Conservation (phyloP, 1,140 invertebrate species). For the Pseudomyrmex gracilis region DNA sequence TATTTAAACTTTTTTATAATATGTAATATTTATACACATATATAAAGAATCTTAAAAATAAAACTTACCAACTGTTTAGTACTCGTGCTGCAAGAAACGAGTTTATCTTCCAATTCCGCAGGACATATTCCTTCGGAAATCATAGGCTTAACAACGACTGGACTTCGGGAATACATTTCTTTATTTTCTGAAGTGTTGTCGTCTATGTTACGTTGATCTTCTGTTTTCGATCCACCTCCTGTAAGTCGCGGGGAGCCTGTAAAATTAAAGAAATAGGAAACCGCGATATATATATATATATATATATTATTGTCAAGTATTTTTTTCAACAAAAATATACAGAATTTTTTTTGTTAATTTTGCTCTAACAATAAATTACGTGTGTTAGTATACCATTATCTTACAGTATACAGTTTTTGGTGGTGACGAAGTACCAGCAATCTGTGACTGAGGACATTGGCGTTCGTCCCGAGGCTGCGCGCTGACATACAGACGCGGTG, state of each 20-base stretch:
- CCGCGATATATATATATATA: too few species aligned
- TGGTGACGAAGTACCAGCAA: slow-evolving; percentile 44
- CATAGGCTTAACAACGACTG: slow-evolving; percentile 6
- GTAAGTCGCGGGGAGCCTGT: slow-evolving; percentile 72
- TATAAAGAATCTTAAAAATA: not conserved
- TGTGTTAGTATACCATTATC: not conserved
- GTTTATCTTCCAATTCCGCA: slow-evolving; percentile 74
- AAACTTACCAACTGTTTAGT: slow-evolving; percentile 77
- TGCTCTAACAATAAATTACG: not conserved
- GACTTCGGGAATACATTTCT: slow-evolving; percentile 65
- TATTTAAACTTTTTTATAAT: too few species aligned
- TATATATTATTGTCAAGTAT: too few species aligned
- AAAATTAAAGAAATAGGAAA: not conserved
- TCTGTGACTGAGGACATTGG: slow-evolving; percentile 46
- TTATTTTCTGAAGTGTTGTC: slow-evolving; percentile 33
- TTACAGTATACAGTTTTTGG: slow-evolving; percentile 53
- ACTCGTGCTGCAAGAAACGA: slow-evolving; percentile 69
- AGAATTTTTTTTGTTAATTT: too few species aligned
- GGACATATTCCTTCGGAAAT: slow-evolving; percentile 71
- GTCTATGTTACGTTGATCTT: slow-evolving; percentile 26
- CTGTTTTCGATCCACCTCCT: slow-evolving; percentile 70
- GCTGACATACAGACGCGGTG: slow-evolving; percentile 28
- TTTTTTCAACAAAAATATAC: not conserved
- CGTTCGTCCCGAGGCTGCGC: slow-evolving; percentile 55
- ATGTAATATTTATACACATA: too few species aligned